Base-by-base conservation (phyloP, 2,113 vertebrate species). In the Spea bombifrons region DNA sequence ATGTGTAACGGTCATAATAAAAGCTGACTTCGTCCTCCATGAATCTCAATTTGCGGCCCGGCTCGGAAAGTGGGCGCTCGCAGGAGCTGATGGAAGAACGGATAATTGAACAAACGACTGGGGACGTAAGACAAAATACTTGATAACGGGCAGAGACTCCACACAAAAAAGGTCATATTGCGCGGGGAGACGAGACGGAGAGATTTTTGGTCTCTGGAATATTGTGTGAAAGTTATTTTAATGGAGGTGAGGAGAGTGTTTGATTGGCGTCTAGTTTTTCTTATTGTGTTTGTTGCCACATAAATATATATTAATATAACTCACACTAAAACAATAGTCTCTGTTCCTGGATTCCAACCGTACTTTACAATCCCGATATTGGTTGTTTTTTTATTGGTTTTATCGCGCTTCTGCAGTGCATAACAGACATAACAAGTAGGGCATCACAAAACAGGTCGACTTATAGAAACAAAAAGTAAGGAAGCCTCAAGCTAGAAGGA, bases 161-260 rank as follows among this genome's bases (percentile, higher is more conserved):
- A 67, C 66, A 17, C 65, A 66, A 52, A 16, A 75, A 66, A 69
- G 75, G 75, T 76, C 66, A 76, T 57, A 57, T 48, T 48, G 3
- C 5, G 48, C 30, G 55, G 30, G 55, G 66, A 75, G n/a, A 57
- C 55, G 10, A 55, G 65, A 15, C 43, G 9, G 16, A 66, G 75
- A 59, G 69, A 76, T 59, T 76, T 76, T 76, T 47, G 52, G 66
- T 59, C 15, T 45, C 44, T 47, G 52, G 30, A 68, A 55, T 59
- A 76, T 59, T 59, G 75, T 57, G 46, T 69, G 66, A 76, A 67
- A 46, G 64, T 66, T 61, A 53, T 75, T 67, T 75, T 75, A 49
- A 66, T 67, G 74, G 64, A 75, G 43, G 49, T 43, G 50, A 53
- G 64, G 74, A 67, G n/a, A 10, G 49, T 55, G 64, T 16, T 67